Base-by-base conservation (phyloP, 1,140 invertebrate genomes). In the Drosophila mauritiana region DNA sequence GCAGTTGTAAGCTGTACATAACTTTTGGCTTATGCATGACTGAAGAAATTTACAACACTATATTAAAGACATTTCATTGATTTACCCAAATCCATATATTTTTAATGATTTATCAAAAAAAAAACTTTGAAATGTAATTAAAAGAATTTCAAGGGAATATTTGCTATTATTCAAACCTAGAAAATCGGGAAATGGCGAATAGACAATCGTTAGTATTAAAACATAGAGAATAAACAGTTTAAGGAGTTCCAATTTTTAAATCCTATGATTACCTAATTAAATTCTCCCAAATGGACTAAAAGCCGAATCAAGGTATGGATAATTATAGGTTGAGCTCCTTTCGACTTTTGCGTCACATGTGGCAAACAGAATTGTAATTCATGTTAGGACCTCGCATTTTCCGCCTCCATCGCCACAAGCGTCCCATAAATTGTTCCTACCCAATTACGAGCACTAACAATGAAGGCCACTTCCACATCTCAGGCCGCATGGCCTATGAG, bases 371-470 rank as follows among this genome's bases (percentile, higher is more conserved):
- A 83, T 76, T 76, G 73, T 84, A 80, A 80, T 88, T 91, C 63
- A 80, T 83, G 72, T 70, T 64, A 45, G 59, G 42, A 20, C 48
- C 25, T 43, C 27, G 42, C 54, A 51, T 48, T 46, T 39, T 17
- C 59, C 25, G 36, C 48, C 51, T 63, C 45, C 25, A 20, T 22
- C 17, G 45, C 37, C 45, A 27, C 57, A 51, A 56, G 72, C 80
- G 62, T 64, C 76, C 80, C 80, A 89, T 91, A 89, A 91, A 90
- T 80, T 89, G 89, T 81, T 91, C 74, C 89, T 91, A 85, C 80
- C 89, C 89, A 91, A 91, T 91, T 91, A 91, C 79, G 89, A 72
- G 64, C 68, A 73, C 80, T 89, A 91, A 85, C 89, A 91, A 88
- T 88, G 80, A 53, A 55, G 63, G 62, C 49, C 31, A 36, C 58